Conservation (phyloP, 2,888 invertebrate species). For the Helleia helle region DNA sequence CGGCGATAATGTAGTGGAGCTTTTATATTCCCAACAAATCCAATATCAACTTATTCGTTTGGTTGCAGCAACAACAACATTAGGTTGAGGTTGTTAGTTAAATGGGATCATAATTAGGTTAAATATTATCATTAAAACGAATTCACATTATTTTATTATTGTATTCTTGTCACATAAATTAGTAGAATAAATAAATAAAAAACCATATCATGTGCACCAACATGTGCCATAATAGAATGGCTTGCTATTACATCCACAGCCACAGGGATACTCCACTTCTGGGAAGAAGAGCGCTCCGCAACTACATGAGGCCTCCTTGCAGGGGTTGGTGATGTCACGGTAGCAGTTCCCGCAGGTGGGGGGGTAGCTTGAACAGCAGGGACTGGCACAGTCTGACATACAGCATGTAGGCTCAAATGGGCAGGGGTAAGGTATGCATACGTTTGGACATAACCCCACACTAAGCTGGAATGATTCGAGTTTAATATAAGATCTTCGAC, state of each 20-base stretch:
- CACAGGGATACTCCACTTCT: background rate
- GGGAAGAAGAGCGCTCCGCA: background rate
- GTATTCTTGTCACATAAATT: no score
- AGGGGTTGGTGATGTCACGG: background rate
- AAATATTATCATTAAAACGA: no score
- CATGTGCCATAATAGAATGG: background rate
- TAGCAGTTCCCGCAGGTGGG: background rate
- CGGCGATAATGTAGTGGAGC: no score
- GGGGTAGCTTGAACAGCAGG: background rate
- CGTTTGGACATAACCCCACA: background rate
- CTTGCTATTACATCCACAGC: background rate
- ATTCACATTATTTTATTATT: no score
- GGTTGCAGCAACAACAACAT: no score
- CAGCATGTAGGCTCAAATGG: background rate
- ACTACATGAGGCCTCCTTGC: background rate
- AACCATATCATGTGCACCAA: conserved; percentile 2
- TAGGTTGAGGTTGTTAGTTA: no score
- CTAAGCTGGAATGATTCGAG: background rate
- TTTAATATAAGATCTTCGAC: background rate
- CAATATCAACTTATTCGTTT: no score
- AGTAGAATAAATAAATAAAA: background rate
- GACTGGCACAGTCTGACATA: background rate
- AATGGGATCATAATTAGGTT: no score
- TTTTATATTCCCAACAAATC: no score
- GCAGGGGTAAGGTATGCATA: background rate